Percentiles rank a stretch among this genome's conserved stretches.
Evolutionary conservation across 2,113 vertebrate species (phyloP).

Genomic region (Lipophrys pholis): DNA sequence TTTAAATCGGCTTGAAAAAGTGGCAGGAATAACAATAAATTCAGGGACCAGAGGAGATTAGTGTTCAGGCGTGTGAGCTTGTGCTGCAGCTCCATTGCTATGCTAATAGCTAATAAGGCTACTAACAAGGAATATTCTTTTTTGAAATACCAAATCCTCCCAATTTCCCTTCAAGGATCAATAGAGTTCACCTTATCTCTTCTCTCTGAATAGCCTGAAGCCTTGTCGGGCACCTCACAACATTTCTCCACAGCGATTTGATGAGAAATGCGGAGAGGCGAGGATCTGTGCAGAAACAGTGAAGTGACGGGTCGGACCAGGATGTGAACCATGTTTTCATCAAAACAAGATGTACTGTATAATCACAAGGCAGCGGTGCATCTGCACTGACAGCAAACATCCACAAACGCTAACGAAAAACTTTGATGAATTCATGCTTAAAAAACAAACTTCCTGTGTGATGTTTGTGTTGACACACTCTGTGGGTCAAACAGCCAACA

Average conservation of each 20-base stretch:
- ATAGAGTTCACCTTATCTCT: constrained; percentile 39
- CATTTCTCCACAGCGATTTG: constrained; percentile 29
- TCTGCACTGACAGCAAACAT: background rate
- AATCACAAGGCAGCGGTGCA: background rate
- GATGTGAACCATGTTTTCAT: constrained; percentile 16
- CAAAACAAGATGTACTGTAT: constrained; percentile 9
- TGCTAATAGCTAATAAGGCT: constrained; percentile 29
- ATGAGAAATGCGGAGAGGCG: constrained; percentile 28
- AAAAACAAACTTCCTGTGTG: too few species aligned
- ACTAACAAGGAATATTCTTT: constrained; percentile 43
- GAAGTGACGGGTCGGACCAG: constrained; percentile 13
- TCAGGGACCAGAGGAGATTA: constrained; percentile 19
- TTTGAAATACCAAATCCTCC: constrained; percentile 26
- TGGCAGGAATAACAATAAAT: constrained; percentile 13
- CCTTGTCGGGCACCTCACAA: constrained; percentile 13
- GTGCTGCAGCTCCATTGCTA: constrained; percentile 37
- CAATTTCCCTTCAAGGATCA: constrained; percentile 31
- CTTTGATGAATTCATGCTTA: background rate
- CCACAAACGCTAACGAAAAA: background rate
- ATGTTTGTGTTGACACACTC: too few species aligned
- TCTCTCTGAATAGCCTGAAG: constrained; percentile 33
- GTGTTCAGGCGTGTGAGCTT: constrained; percentile 25
- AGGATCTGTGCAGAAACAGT: constrained; percentile 9
- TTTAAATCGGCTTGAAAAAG: constrained; percentile 33
- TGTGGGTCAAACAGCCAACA: too few species aligned